A percentile compares a stretch with the other conserved stretches of the same genome.
Conservation (phyloP, 2,888 invertebrate species). For the Stegophylla sp. region DNA sequence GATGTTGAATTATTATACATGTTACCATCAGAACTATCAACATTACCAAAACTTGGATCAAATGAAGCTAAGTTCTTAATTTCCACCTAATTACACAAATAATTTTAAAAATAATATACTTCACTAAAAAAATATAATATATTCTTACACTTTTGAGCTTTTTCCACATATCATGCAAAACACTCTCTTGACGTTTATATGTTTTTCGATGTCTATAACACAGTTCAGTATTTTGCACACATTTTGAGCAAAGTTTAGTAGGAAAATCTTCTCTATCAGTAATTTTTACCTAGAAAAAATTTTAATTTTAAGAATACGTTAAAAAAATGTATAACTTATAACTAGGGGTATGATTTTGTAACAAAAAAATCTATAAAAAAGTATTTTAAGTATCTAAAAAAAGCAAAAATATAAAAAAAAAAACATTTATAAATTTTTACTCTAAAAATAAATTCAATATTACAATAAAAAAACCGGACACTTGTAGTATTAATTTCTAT, state of each 20-base stretch:
- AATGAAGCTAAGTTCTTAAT: conserved; percentile 35
- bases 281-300: conserved; percentile 50
- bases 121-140: not conserved
- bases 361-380: too few relatives aligned
- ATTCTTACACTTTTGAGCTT: conserved; percentile 38
- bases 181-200: conserved; percentile 49
- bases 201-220: conserved; percentile 54
- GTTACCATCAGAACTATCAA: conserved; percentile 26
- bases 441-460: too few relatives aligned
- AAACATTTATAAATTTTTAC: too few relatives aligned
- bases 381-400: too few relatives aligned
- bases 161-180: conserved; percentile 44
- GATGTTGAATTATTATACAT: conserved; percentile 29
- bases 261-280: conserved; percentile 51
- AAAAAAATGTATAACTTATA: too few relatives aligned
- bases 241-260: conserved; percentile 56
- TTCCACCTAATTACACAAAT: conserved; percentile 36
- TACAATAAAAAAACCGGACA: too few relatives aligned
- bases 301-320: not conserved
- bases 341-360: too few relatives aligned
- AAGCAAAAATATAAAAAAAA: too few relatives aligned
- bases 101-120: not conserved
- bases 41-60: conserved; percentile 39
- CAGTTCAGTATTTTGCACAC: conserved; percentile 57
- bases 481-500: too few relatives aligned